Percentiles rank a stretch among this genome's conserved stretches.
Conservation (phyloP, 2,888 invertebrate genomes). For the Homarus gammarus region DNA sequence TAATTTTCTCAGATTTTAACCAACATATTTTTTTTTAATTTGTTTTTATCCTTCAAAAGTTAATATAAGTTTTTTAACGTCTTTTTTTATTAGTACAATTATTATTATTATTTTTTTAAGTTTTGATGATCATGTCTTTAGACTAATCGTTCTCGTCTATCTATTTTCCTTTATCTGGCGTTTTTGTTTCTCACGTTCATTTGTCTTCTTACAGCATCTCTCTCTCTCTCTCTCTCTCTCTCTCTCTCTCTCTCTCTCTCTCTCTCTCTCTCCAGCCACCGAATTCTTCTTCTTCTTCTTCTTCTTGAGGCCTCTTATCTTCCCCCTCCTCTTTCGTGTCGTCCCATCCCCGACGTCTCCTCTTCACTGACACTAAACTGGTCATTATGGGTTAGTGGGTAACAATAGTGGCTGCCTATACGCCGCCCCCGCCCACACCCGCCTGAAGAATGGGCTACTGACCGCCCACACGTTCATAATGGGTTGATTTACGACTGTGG, state of each 20-base stretch:
- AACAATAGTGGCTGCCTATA: constrained; percentile 20
- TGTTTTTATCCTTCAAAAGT: too few species aligned
- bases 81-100: too few species aligned
- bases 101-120: too few species aligned
- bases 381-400: background rate
- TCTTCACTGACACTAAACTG: background rate
- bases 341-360: background rate
- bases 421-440: constrained; percentile 20
- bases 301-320: background rate
- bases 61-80: too few species aligned
- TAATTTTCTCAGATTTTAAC: too few species aligned
- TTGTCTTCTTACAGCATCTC: background rate
- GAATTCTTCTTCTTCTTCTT: too few species aligned
- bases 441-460: constrained; percentile 43
- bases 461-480: constrained; percentile 29
- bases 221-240: constrained; percentile 22
- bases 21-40: too few species aligned
- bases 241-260: background rate
- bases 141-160: too few species aligned
- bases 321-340: background rate
- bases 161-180: background rate
- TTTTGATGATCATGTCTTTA: too few species aligned
- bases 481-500: background rate
- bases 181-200: background rate
- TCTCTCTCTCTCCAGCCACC: too few species aligned